These are phyloP conservation scores for Rotaria sp. DNA, from an alignment of 2,888 invertebrate species.

Conservation along the genomic window DNA sequence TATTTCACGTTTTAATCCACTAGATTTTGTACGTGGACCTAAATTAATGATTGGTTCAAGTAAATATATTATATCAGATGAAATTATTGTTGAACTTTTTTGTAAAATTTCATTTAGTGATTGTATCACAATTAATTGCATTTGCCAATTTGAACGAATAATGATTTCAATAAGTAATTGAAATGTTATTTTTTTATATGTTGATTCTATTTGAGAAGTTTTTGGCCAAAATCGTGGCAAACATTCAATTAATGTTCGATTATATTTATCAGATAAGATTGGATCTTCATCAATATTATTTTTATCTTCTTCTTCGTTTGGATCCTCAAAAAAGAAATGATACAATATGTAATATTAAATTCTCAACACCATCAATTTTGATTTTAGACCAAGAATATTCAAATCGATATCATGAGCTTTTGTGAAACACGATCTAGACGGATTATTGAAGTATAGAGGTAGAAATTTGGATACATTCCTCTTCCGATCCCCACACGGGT, in stretches of 20 bases:
- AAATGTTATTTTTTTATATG: not conserved
- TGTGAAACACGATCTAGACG: no score
- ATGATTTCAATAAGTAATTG: not conserved
- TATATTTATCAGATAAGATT: not conserved
- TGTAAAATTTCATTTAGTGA: not conserved
- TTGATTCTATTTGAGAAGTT: not conserved
- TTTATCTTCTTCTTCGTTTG: not conserved
- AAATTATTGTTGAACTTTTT: not conserved
- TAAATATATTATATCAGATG: not conserved
- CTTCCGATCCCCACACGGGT: no score
- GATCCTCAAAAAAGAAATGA: not conserved
- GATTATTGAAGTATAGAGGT: no score
- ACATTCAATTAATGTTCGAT: slow-evolving; percentile 9
- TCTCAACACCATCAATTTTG: no score
- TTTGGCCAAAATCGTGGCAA: slow-evolving; percentile 16
- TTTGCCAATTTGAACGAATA: not conserved
- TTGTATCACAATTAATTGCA: not conserved
- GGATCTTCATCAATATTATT: not conserved
- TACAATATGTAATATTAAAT: no score
- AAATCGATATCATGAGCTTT: no score
- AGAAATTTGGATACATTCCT: no score
- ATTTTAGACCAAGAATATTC: no score
- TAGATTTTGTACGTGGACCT: slow-evolving; percentile 7
- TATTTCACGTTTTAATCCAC: slow-evolving; percentile 23
- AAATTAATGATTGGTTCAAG: not conserved